Base-by-base conservation (phyloP, 1,140 invertebrate species). In the Musca domestica region DNA sequence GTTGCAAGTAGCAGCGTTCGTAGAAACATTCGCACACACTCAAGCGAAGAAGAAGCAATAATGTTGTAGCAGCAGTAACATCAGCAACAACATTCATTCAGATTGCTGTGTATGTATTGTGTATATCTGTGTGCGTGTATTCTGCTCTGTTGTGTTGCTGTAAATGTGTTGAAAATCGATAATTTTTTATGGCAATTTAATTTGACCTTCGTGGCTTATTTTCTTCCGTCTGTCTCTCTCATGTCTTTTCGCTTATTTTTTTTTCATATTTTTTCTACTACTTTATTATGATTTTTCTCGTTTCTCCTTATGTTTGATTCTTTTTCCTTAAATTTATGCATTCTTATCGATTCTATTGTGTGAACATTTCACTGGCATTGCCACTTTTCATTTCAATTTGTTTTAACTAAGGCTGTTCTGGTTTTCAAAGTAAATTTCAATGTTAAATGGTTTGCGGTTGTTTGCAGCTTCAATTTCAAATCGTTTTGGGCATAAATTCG, bases 121-220 rank as follows among this genome's bases (percentile, higher is more conserved):
- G 49, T 15, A 23, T 64, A 74, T 73, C 77, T 78, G 77, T 79
- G 75, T 77, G 74, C 77, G 77, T 79, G 75, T 77, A 77, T n/a
- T n/a, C n/a, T n/a, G n/a, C n/a, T n/a, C n/a, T n/a, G 79, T 52
- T 56, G 51, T 30, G 63, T 22, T 22, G 54, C 20, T 49, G 54
- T 17, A 19, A 30, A 77, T 80, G 75, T 79, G 76, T 77, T 76
- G 79, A 77, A 80, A 80, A 80, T 80, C 77, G 74, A 80, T 80
- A 77, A 71, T 72, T 73, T 77, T 80, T 80, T 80, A 80, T 80
- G 74, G 77, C 77, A 80, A 80, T 80, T 80, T 80, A 80, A 80
- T 80, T 77, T 80, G 77, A 80, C 77, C 77, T 80, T 80, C 77
- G 76, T 77, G 74, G 77, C 77, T 74, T 72, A 80, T 74, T 75